Base-by-base conservation (phyloP, 1,140 invertebrate species). In the Saccostrea cuccullata region DNA sequence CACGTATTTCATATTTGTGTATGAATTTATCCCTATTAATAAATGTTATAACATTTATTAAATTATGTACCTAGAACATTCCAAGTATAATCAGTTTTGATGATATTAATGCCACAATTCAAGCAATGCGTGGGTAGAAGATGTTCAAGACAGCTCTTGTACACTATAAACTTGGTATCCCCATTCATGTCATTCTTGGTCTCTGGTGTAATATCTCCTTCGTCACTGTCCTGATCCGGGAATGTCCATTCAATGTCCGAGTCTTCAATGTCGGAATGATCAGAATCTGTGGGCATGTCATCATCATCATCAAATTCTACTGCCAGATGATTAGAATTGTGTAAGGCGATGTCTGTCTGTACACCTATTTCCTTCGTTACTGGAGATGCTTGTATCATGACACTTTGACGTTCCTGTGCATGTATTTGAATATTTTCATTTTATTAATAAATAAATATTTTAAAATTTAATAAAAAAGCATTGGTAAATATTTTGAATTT, bases 321-420 rank as follows among this genome's bases (percentile, higher is more conserved):
- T 58, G 56, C 15, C 15, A 17, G 15, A 17, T 20, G n/a, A 20
- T 67, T 58, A 58, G 11, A 20, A 8, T 23, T 67, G 17, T 0
- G 64, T 8, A 67, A 20, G 64, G n/a, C 20, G 13, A 67, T 67
- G n/a, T 67, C 64, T 20, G n/a, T 20, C 64, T 67, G 64, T 1
- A 67, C 64, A 67, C 64, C 64, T 20, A 67, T 67, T 67, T 67
- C 64, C n/a, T 20, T 67, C 13, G 64, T 67, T 23, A 20, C 20
- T 11, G 64, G 64, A n/a, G 17, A n/a, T 20, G 64, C 64, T 67
- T 67, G 64, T 8, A 67, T 67, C 64, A 67, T 67, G 64, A 67
- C n/a, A 67, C 20, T 67, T 67, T 67, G 64, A 67, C n/a, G 64
- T 67, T 67, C 64, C 64, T 67, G 64, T 67, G 6, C 30, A 36